Evolutionary conservation across 35 echinoderm and acorn worm species (phyloP).

Genomic region (Holothuria glaberrima): DNA sequence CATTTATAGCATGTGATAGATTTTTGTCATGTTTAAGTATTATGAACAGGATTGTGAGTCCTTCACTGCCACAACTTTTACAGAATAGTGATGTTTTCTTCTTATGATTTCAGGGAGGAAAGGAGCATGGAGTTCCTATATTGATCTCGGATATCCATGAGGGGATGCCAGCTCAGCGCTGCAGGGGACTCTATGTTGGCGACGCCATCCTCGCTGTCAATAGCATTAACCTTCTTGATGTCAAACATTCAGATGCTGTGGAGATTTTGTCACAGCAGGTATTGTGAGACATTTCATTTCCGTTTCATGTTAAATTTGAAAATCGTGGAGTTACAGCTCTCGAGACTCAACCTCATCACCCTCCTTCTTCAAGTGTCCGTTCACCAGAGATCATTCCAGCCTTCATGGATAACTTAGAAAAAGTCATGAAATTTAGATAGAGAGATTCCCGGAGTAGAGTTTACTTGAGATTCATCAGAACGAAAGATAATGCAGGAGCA

Average conservation of each 20-base stretch:
- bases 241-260: conserved; percentile 95
- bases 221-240: conserved; percentile 77
- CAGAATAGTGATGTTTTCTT: neutral
- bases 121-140: conserved; percentile 98
- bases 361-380: neutral
- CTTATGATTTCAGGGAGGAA: conserved; percentile 73
- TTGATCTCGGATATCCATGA: conserved; percentile 97
- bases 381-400: neutral
- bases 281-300: neutral
- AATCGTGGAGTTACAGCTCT: neutral
- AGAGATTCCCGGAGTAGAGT: no score
- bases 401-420: no score
- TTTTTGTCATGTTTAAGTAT: no score
- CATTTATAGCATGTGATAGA: no score
- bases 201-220: conserved; percentile 96
- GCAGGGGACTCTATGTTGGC: conserved; percentile 85
- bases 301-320: neutral
- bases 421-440: no score
- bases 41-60: no score
- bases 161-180: conserved; percentile 85
- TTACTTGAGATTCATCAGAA: no score
- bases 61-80: no score
- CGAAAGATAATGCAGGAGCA: no score
- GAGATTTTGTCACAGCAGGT: conserved; percentile 99
- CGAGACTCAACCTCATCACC: neutral